phyloP scores from a whole-genome alignment of 2,113 vertebrate species.

The Gobius niger region DNA sequence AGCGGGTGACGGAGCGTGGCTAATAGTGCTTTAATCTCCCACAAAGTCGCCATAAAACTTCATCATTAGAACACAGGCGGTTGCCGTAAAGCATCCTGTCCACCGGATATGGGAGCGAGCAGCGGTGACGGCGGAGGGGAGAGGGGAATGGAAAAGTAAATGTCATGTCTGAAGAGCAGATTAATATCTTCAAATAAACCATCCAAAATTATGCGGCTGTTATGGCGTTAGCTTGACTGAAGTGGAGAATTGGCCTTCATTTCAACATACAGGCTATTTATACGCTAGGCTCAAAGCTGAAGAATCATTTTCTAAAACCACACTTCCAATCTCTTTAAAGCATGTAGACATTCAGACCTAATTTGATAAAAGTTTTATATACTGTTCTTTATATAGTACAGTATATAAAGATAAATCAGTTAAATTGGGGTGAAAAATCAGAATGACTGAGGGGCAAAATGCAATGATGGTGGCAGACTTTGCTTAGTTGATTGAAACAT shows the following conservation, averaged over 20 bases:
- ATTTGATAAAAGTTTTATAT: too few relatives aligned
- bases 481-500: too few relatives aligned
- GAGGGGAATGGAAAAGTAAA: background rate
- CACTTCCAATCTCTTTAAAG: too few relatives aligned
- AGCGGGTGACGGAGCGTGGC: slow-evolving; percentile 62
- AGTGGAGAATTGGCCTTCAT: background rate
- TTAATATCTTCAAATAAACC: background rate
- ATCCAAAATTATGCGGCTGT: background rate
- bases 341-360: too few relatives aligned
- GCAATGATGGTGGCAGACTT: too few relatives aligned
- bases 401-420: too few relatives aligned
- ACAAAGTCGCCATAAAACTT: slow-evolving; percentile 76
- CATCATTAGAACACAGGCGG: slow-evolving; percentile 65
- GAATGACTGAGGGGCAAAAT: too few relatives aligned
- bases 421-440: too few relatives aligned
- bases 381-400: too few relatives aligned
- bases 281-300: too few relatives aligned
- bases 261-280: background rate
- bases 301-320: too few relatives aligned
- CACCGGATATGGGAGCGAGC: slow-evolving; percentile 35
- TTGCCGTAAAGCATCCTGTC: slow-evolving; percentile 63
- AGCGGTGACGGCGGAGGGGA: slow-evolving; percentile 14
- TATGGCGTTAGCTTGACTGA: background rate
- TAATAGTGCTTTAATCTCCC: slow-evolving; percentile 79
- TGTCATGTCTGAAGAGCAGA: background rate